Conservation (phyloP, 2,888 invertebrate species). For the Mythimna impura region DNA sequence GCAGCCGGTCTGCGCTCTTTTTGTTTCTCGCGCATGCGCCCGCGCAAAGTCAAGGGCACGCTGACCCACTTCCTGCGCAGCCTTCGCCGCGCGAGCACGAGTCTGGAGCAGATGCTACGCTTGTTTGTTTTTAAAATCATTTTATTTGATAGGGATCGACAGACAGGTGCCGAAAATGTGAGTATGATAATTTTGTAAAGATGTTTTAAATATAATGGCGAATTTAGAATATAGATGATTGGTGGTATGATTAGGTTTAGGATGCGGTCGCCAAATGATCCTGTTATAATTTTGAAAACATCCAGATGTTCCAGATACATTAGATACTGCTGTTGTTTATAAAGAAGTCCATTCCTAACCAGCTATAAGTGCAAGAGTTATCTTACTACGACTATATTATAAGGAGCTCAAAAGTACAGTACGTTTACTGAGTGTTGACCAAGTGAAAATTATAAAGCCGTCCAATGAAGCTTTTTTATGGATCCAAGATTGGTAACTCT, state of each 20-base stretch:
- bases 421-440: too few relatives aligned
- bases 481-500: too few relatives aligned
- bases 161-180: constrained; percentile 50
- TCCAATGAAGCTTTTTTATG: neutral
- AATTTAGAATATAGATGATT: constrained; percentile 5
- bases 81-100: constrained; percentile 76
- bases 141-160: constrained; percentile 38
- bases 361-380: too few relatives aligned
- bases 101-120: constrained; percentile 66
- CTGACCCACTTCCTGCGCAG: constrained; percentile 82
- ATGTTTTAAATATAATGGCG: constrained; percentile 2
- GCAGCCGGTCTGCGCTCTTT: constrained; percentile 66
- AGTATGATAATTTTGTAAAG: constrained; percentile 44
- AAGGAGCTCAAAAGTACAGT: neutral
- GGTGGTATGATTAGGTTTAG: constrained; percentile 10
- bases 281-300: neutral
- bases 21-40: constrained; percentile 62
- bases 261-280: neutral
- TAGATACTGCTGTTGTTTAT: neutral
- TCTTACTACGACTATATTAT: neutral
- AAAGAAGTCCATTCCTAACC: neutral
- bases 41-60: constrained; percentile 80
- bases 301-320: too few relatives aligned
- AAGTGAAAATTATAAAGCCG: too few relatives aligned
- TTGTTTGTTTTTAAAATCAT: constrained; percentile 62